Percentiles rank a stretch among this genome's conserved stretches.
These are phyloP conservation scores for Manis javanica DNA, from an alignment of 2,797 vertebrate species.

Conservation along the genomic window DNA sequence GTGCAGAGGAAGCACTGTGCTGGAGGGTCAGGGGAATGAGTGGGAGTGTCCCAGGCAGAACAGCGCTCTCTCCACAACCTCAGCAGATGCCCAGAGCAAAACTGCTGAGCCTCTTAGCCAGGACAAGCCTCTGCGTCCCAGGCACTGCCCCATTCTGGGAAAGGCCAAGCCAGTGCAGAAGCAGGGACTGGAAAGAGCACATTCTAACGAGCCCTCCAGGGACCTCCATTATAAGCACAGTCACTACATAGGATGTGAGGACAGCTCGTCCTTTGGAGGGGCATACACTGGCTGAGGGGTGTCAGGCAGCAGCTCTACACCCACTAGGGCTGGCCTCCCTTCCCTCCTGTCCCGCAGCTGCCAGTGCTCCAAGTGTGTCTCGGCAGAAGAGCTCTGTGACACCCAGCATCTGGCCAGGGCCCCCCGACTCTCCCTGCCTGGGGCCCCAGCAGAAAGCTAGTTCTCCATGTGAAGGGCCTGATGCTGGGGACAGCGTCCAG, in stretches of 20 bases:
- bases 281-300: fast-evolving
- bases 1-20: background rate
- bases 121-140: too few species aligned
- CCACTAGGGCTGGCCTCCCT: constrained; percentile 87
- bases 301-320: constrained; percentile 82
- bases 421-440: constrained; percentile 88
- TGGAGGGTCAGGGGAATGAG: background rate
- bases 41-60: background rate
- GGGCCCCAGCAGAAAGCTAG: constrained; percentile 86
- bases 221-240: background rate
- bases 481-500: constrained; percentile 82
- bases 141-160: background rate
- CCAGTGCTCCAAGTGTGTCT: constrained; percentile 91
- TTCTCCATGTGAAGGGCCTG: constrained; percentile 85
- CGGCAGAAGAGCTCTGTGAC: constrained; percentile 94
- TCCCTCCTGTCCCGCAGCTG: constrained; percentile 86
- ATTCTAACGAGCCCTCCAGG: background rate
- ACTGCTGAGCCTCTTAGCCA: background rate
- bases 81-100: background rate
- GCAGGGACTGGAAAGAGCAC: background rate
- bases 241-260: background rate
- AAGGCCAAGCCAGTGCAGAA: background rate
- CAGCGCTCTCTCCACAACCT: background rate
- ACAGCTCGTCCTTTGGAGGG: background rate
- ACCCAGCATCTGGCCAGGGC: constrained; percentile 89